Conservation (phyloP, 2,888 invertebrate species). For the Cephonodes hylas region DNA sequence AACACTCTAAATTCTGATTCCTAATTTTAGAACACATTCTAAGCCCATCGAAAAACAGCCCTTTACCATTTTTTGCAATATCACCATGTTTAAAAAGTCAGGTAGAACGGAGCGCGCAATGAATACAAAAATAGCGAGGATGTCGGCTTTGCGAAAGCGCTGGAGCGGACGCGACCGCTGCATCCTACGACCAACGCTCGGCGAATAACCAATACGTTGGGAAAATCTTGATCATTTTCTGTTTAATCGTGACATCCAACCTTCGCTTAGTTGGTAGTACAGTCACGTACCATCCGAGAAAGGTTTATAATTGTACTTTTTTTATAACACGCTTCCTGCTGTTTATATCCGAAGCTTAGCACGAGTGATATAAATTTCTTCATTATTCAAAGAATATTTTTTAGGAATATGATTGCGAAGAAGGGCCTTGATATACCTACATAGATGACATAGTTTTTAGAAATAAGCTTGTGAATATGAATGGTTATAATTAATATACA, state of each 20-base stretch:
- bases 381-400: neutral
- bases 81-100: conserved; percentile 2
- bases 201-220: conserved; percentile 33
- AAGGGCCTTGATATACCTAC: too few species aligned
- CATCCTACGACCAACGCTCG: conserved; percentile 36
- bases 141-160: conserved; percentile 60
- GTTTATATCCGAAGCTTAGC: neutral
- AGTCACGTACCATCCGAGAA: conserved; percentile 43
- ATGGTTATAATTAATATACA: too few species aligned
- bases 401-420: too few species aligned
- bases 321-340: neutral
- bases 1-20: too few species aligned
- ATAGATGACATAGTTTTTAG: too few species aligned
- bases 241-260: conserved; percentile 54
- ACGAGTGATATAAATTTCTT: too few species aligned
- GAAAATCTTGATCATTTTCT: conserved; percentile 36
- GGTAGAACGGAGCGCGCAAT: conserved; percentile 1
- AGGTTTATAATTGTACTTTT: conserved; percentile 17
- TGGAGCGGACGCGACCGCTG: conserved; percentile 34
- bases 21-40: too few species aligned
- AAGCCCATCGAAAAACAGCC: neutral
- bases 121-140: conserved; percentile 43
- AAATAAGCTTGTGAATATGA: too few species aligned
- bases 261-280: conserved; percentile 51
- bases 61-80: neutral